Evolutionary conservation across 2,113 vertebrate genomes (phyloP).

Genomic region (Oncorhynchus mykiss): DNA sequence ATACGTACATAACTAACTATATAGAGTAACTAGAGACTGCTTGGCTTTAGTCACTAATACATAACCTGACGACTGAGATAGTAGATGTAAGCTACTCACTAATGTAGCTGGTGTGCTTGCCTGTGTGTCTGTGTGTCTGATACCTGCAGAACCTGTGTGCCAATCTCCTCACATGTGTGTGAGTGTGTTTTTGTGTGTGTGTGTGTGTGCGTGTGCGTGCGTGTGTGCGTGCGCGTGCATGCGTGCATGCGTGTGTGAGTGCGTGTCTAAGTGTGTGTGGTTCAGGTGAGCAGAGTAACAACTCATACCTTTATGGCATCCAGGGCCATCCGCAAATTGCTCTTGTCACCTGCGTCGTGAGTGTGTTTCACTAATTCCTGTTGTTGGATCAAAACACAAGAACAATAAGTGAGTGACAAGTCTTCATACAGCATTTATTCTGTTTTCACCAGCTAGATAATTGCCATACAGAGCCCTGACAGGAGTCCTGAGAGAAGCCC

Average conservation of each 20-base stretch:
- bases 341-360: conserved; percentile 82
- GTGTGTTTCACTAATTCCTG: conserved; percentile 95
- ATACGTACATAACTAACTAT: no score
- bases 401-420: no score
- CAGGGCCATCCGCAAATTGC: conserved; percentile 86
- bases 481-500: no score
- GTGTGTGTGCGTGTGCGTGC: no score
- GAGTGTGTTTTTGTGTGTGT: no score
- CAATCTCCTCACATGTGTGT: not conserved
- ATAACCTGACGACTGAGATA: not conserved
- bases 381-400: conserved; percentile 46
- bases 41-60: not conserved
- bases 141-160: not conserved
- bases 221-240: not conserved
- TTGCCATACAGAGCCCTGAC: not conserved
- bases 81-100: not conserved
- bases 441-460: conserved; percentile 17
- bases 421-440: not conserved
- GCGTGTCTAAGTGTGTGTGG: not conserved
- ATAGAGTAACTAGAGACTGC: not conserved
- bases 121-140: not conserved
- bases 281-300: no score
- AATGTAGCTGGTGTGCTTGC: not conserved
- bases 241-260: no score
- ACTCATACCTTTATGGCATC: conserved; percentile 93